A percentile compares a stretch with the other conserved stretches of the same genome.
Evolutionary conservation across 2,797 vertebrate species (phyloP).

Genomic region (Coregonus sp.): DNA sequence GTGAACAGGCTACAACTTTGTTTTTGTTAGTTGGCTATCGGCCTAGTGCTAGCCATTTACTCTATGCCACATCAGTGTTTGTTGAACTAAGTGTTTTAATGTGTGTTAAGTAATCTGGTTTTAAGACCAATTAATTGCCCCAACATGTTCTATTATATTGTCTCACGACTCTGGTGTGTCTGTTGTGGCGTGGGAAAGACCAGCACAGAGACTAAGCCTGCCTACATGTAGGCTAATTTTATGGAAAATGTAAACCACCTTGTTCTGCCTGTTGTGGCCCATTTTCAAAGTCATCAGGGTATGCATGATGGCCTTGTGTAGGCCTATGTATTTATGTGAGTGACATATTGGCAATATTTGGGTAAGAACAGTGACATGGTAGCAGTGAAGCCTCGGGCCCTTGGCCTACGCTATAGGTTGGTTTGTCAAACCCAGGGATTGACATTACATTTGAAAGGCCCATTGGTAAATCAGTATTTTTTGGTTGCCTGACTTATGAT

Average conservation of each 20-base stretch:
- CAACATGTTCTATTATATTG: background rate
- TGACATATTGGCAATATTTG: too few relatives aligned
- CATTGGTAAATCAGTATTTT: too few relatives aligned
- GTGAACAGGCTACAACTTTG: background rate
- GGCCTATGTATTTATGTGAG: background rate
- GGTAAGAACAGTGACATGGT: too few relatives aligned
- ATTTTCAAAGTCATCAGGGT: background rate
- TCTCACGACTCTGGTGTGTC: slow-evolving; percentile 29
- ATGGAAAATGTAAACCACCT: slow-evolving; percentile 1
- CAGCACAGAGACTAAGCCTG: background rate
- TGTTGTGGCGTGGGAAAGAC: slow-evolving; percentile 21
- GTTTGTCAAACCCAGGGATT: too few relatives aligned
- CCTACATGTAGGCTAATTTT: background rate
- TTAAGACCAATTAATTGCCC: background rate
- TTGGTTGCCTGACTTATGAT: too few relatives aligned
- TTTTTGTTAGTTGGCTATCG: background rate
- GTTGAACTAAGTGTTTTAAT: slow-evolving; percentile 3
- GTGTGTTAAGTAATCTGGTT: background rate
- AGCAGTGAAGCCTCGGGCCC: too few relatives aligned
- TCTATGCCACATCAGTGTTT: background rate
- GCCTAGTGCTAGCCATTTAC: background rate
- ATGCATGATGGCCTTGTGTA: background rate
- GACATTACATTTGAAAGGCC: too few relatives aligned
- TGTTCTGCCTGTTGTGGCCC: background rate
- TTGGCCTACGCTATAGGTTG: too few relatives aligned